Conservation (phyloP, 2,113 vertebrate genomes). For the Epinephelus fuscoguttatus region DNA sequence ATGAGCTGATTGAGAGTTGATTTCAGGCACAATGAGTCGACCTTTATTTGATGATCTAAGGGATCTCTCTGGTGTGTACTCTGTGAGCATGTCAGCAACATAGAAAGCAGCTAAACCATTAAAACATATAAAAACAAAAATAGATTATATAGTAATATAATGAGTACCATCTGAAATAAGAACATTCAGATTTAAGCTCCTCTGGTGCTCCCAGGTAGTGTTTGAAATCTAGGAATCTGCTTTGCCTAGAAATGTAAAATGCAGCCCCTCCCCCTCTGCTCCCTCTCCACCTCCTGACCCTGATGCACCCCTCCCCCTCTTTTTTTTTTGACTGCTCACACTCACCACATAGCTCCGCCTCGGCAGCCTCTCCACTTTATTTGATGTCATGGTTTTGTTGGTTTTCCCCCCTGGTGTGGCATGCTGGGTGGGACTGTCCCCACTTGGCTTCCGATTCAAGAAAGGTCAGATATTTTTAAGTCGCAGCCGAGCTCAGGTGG, state of each 20-base stretch:
- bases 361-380: conserved; percentile 56
- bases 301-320: conserved; percentile 39
- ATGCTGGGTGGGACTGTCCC: conserved; percentile 61
- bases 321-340: conserved; percentile 52
- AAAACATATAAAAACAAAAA: too few relatives aligned
- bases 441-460: conserved; percentile 37
- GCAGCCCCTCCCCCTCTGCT: conserved; percentile 48
- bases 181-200: background rate
- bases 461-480: conserved; percentile 74
- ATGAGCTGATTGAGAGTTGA: too few relatives aligned
- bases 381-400: conserved; percentile 73
- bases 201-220: conserved; percentile 10
- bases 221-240: conserved; percentile 45
- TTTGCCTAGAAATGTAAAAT: conserved; percentile 60
- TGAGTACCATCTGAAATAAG: too few relatives aligned
- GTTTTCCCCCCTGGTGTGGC: conserved; percentile 61
- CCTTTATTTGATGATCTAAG: too few relatives aligned
- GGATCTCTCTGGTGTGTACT: too few relatives aligned
- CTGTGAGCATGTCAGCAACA: too few relatives aligned
- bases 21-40: too few relatives aligned
- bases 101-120: too few relatives aligned
- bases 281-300: conserved; percentile 70
- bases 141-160: too few relatives aligned
- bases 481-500: conserved; percentile 57
- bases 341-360: conserved; percentile 63